These are phyloP conservation scores for Macquaria australasica DNA, from an alignment of 2,113 vertebrate genomes.

Conservation along the genomic window DNA sequence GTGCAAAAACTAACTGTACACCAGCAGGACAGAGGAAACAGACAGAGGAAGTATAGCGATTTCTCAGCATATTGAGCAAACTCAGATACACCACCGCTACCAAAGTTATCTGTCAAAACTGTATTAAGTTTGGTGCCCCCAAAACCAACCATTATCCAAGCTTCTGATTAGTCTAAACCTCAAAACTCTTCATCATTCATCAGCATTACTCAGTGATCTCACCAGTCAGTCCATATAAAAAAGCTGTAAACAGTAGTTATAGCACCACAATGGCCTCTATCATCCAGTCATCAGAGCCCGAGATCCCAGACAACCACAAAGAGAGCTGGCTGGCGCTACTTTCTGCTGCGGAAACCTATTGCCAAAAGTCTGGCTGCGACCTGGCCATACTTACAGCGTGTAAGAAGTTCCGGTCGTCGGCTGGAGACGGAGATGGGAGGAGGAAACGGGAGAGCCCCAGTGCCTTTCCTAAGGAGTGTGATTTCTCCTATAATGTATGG, in stretches of 20 bases:
- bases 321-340: slow-evolving; percentile 92
- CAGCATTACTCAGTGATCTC: slow-evolving; percentile 42
- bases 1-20: slow-evolving; percentile 49
- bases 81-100: slow-evolving; percentile 38
- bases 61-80: slow-evolving; percentile 18
- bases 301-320: slow-evolving; percentile 90
- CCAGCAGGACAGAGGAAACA: slow-evolving; percentile 60
- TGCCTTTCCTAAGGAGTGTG: slow-evolving; percentile 75
- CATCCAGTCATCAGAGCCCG: slow-evolving; percentile 73
- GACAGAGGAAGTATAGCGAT: background rate
- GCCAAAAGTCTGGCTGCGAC: slow-evolving; percentile 90
- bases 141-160: background rate
- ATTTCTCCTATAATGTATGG: slow-evolving; percentile 87
- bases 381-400: slow-evolving; percentile 90
- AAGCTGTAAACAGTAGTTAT: slow-evolving; percentile 6
- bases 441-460: slow-evolving; percentile 73
- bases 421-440: slow-evolving; percentile 58
- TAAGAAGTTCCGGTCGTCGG: slow-evolving; percentile 79
- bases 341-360: slow-evolving; percentile 88
- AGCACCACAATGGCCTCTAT: slow-evolving; percentile 81
- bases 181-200: slow-evolving; percentile 3
- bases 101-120: slow-evolving; percentile 36
- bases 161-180: slow-evolving; percentile 1
- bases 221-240: background rate
- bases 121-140: background rate